Conservation (phyloP, 2,797 vertebrate genomes). For the Gymnopithys bicolor region DNA sequence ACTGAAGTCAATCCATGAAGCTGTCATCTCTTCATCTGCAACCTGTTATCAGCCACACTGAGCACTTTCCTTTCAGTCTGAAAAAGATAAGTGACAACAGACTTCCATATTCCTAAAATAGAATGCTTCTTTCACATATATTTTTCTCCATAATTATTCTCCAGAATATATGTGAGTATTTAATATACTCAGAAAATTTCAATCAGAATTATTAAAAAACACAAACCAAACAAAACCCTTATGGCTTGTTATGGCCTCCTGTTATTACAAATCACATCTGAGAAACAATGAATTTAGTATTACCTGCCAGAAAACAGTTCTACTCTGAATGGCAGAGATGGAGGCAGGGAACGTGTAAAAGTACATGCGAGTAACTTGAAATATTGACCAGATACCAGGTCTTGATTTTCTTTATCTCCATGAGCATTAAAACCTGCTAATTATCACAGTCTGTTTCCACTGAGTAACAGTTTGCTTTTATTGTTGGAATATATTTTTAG, state of each 20-base stretch:
- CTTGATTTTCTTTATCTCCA: not conserved
- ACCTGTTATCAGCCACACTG: not conserved
- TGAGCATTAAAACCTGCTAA: not conserved
- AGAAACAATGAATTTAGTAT: not conserved
- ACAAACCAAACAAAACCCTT: not conserved
- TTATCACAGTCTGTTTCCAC: not conserved
- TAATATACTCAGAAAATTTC: not conserved
- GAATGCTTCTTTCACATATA: not conserved
- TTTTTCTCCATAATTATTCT: not conserved
- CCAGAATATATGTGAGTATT: not conserved
- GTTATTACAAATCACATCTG: not conserved
- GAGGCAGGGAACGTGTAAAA: not conserved
- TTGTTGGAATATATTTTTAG: slow-evolving; percentile 1
- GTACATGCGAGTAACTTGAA: not conserved
- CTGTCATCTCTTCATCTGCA: not conserved
- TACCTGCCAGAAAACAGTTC: not conserved
- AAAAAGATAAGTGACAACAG: not conserved
- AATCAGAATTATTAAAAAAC: not conserved
- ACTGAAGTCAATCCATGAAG: not conserved
- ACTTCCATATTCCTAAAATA: not conserved
- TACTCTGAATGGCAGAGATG: not conserved
- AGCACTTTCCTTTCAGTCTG: not conserved
- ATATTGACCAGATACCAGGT: not conserved
- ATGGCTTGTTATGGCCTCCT: not conserved
- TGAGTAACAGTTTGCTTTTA: not conserved